Conservation (phyloP, 2,888 invertebrate genomes). For the Eugnorisma glareosa region DNA sequence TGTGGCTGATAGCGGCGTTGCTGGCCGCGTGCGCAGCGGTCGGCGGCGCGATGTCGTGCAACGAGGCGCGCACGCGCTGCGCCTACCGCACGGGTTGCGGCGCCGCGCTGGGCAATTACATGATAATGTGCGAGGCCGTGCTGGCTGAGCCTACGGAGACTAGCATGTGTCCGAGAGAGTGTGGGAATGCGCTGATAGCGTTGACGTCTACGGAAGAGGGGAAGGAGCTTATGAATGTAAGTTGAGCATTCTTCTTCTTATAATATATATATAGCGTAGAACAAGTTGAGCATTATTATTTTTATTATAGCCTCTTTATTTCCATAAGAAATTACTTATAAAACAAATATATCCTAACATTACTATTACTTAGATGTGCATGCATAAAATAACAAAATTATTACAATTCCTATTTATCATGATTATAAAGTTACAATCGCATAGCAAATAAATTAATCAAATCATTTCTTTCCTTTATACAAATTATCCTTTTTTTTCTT, state of each 20-base stretch:
- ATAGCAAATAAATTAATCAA: no score
- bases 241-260: slow-evolving; percentile 69
- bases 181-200: slow-evolving; percentile 94
- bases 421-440: no score
- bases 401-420: no score
- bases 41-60: slow-evolving; percentile 88
- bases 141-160: slow-evolving; percentile 89
- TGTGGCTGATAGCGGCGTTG: slow-evolving; percentile 83
- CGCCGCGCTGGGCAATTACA: slow-evolving; percentile 94
- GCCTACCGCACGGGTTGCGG: slow-evolving; percentile 94
- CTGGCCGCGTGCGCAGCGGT: slow-evolving; percentile 76
- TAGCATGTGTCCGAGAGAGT: slow-evolving; percentile 92
- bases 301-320: no score
- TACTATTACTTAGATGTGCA: no score
- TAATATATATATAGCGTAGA: no score
- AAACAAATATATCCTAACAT: no score
- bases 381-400: no score
- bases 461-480: no score
- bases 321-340: no score
- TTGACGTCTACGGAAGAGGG: slow-evolving; percentile 95
- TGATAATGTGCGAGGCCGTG: slow-evolving; percentile 93
- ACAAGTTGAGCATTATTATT: no score
- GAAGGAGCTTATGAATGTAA: slow-evolving; percentile 94
- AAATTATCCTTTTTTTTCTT: no score
- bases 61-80: slow-evolving; percentile 93